Base-by-base conservation (phyloP, 2,797 vertebrate genomes). In the Sebastes cheni region DNA sequence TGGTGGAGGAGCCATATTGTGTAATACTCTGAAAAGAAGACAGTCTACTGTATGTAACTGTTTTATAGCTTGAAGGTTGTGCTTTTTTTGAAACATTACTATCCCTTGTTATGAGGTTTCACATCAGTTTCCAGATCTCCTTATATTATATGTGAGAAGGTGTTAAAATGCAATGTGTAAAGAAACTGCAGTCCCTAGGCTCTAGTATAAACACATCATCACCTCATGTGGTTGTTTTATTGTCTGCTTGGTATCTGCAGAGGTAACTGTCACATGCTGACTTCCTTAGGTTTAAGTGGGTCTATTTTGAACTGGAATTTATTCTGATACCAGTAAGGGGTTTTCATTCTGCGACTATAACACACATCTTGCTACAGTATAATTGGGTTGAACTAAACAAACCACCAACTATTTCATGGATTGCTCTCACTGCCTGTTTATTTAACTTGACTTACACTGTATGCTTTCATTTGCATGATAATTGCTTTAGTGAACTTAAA, bases 301-400 rank as follows among this genome's bases (percentile, higher is more conserved):
- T 64, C 82, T 77, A 32, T 61, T 85, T 77, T 59, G n/a, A 80
- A 76, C 56, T 67, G 18, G 27, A 59, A 50, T 81, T 16, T 62
- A 59, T 79, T 74, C 23, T 55, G n/a, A 66, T 81, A 52, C 67
- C 58, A 58, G n/a, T 25, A 39, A 79, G 30, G 20, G 36, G 50
- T 59, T 83, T 66, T 73, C 20, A 66, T 60, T 66, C 59, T 67
- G 27, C 66, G 22, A 66, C 50, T 82, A 3, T 64, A 75, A 79
- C 71, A 32, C 42, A 72, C 72, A 36, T 87, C 23, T 61, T 55
- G 55, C 65, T 61, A 39, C 42, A 46, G 42, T 46, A 46, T 83
- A 81, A 87, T 82, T 83, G 70, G 23, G 52, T 67, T 72, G 65
- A 66, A 29, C 55, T 39, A 68, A 52, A 73, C 56, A 39, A 74